Evolutionary conservation across 64 coral and sea anemone species (phyloP), one percentile per base, ranked within the genome.

Genomic region (Porites lutea): DNA sequence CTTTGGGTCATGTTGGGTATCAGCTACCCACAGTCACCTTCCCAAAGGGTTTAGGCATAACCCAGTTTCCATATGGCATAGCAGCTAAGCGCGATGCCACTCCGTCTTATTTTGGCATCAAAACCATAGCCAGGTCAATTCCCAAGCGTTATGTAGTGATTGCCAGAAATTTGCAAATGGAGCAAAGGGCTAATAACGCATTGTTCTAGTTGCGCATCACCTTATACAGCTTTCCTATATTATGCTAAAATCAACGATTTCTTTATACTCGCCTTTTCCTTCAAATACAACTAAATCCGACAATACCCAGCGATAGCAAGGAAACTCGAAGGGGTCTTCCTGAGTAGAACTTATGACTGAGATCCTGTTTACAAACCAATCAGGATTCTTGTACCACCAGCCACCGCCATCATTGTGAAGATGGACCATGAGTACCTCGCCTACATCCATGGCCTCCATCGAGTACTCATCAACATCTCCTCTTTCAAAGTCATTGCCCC

Each of bases 341-440:
- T 78, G 18, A 51, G 54, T 47, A 16, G 68, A 65, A 5, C 71
- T 87, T 19, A 68, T 20, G 18, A 88, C 78, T 2, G 63, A 71
- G 27, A 95, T 83, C 63, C 87, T 79, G 49, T 71, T 87, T 18
- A 90, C 81, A 45, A 95, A 91, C 93, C 88, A 95, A 67, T 91
- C 88, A 15, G 48, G 27, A 22, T 84, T 55, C 20, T 71, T 51
- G 67, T 68, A 71, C 14, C 37, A 77, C 13, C 3, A 77, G 2
- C 82, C 72, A 1, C 68, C 79, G 4, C 68, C 52, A 86, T 90
- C 74, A 20, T 91, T 95, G 53, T 71, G 71, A 21, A 95, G 15
- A 16, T 70, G 50, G 18, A 95, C 61, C 61, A 91, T 18, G 14
- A 90, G 44, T 23, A 95, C 22, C 14, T 91, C 88, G 4, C 93